Evolutionary conservation across 2,113 vertebrate species (phyloP), one percentile per base, ranked within the genome.

Genomic region (Cinclus cinclus): DNA sequence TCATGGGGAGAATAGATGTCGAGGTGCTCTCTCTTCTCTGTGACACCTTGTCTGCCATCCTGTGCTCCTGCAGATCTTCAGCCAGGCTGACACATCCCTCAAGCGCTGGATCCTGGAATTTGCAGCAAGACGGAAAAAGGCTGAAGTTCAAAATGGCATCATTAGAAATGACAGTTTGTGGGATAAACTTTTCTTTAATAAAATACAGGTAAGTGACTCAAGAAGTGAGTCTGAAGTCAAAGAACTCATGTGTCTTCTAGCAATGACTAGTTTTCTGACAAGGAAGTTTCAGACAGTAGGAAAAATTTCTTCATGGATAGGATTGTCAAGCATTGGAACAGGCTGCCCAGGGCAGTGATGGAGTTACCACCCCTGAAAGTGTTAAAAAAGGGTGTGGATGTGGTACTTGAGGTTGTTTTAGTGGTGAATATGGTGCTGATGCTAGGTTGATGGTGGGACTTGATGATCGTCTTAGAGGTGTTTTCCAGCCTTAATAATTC

Each of bases 21-120:
- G 49, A 16, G 55, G 62, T 35, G 67, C 52, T 56, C 49, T 59
- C 69, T 86, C 44, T 37, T 28, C 11, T 6, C 42, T 33, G 27
- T 67, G 83, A 44, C 37, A 44, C 37, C 31, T 67, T 0, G 0
- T 44, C 21, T 76, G 55, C 37, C 47, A n/a, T 79, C 47, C 79
- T 35, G 3, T 56, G 4, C 53, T 55, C 63, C 89, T 1, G 3
- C 94, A 98, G 98, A 98, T 98, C 94, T 98, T 98, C 96, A 98
- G 98, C 94, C 98, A 98, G 92, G 98, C 98, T 27, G 95, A 98
- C 93, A 98, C 98, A 0, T 91, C 98, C 28, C 37, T 98, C 68
- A 98, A 98, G 81, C 98, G 98, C 68, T 98, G 98, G 98, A 77
- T 98, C 15, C 97, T 98, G 95, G 98, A 98, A 87, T 98, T 98